A percentile compares a stretch with the other conserved stretches of the same genome.
Conservation (phyloP, 2,888 invertebrate species). For the Xiphydria camelus region DNA sequence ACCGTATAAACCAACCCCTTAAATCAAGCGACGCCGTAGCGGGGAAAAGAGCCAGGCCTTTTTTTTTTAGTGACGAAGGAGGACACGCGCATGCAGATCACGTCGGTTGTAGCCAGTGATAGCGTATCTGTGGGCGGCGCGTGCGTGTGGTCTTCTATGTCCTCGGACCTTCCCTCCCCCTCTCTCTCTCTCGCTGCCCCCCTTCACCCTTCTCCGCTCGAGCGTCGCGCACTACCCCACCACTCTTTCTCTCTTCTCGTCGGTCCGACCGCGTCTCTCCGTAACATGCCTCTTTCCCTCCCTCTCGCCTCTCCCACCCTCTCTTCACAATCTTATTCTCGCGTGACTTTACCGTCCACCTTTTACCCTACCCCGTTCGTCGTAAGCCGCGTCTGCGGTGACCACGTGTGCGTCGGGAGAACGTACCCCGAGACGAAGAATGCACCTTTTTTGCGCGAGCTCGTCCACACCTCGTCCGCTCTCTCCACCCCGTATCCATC, state of each 20-base stretch:
- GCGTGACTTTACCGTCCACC: conserved; percentile 16
- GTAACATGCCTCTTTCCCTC: neutral
- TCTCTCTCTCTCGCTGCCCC: conserved; percentile 11
- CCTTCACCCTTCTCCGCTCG: conserved; percentile 3
- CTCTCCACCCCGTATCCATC: conserved; percentile 7
- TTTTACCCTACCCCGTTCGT: conserved; percentile 6
- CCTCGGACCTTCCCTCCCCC: conserved; percentile 27
- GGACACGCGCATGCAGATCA: conserved; percentile 57
- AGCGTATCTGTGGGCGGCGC: conserved; percentile 58
- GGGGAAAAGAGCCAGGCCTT: conserved; percentile 17
- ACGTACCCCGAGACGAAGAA: conserved; percentile 11
- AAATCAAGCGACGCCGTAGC: conserved; percentile 29
- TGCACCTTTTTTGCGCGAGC: conserved; percentile 24
- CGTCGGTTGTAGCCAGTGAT: conserved; percentile 55
- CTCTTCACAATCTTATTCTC: conserved; percentile 8
- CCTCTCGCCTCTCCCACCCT: conserved; percentile 1
- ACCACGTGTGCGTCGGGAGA: neutral
- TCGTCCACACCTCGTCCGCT: conserved; percentile 17
- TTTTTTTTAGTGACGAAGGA: conserved; percentile 38
- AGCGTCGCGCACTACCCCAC: too few species aligned
- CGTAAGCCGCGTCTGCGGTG: neutral
- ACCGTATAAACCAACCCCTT: conserved; percentile 39
- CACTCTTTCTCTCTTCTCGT: too few species aligned
- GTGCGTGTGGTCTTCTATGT: conserved; percentile 56
- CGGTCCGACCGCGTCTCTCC: conserved; percentile 2